These are phyloP conservation scores for Danaus chrysippus DNA, from an alignment of 2,888 invertebrate genomes.

Conservation along the genomic window DNA sequence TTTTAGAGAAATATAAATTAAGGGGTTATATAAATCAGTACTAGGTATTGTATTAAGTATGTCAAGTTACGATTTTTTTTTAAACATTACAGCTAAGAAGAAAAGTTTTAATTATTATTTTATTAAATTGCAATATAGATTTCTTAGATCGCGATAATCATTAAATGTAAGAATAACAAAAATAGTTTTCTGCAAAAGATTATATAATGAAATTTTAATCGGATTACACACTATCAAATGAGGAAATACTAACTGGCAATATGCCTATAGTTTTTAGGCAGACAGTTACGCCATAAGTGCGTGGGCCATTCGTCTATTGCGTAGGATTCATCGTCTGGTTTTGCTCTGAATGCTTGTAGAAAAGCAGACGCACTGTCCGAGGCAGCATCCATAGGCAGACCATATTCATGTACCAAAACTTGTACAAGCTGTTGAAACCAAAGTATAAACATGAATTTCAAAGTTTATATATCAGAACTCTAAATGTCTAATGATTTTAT, in stretches of 20 bases:
- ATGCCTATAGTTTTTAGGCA: conserved; percentile 85
- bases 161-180: too few relatives aligned
- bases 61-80: too few relatives aligned
- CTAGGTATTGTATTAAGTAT: too few relatives aligned
- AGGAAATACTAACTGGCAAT: conserved; percentile 79
- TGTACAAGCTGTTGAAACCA: conserved; percentile 60
- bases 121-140: too few relatives aligned
- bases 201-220: not conserved
- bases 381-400: conserved; percentile 82
- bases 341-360: conserved; percentile 87
- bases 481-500: too few relatives aligned
- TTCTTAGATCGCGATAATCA: too few relatives aligned
- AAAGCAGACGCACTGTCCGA: conserved; percentile 82
- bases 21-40: too few relatives aligned
- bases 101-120: too few relatives aligned
- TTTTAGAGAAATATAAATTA: too few relatives aligned
- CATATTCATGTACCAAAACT: conserved; percentile 81
- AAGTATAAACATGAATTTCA: not conserved
- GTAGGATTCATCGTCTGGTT: conserved; percentile 87
- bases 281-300: conserved; percentile 86
- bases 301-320: conserved; percentile 88
- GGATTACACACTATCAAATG: not conserved
- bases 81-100: too few relatives aligned
- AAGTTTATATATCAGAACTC: too few relatives aligned
- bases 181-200: too few relatives aligned